Evolutionary conservation across 2,113 vertebrate genomes (phyloP).

Genomic region (Jacana jacana): DNA sequence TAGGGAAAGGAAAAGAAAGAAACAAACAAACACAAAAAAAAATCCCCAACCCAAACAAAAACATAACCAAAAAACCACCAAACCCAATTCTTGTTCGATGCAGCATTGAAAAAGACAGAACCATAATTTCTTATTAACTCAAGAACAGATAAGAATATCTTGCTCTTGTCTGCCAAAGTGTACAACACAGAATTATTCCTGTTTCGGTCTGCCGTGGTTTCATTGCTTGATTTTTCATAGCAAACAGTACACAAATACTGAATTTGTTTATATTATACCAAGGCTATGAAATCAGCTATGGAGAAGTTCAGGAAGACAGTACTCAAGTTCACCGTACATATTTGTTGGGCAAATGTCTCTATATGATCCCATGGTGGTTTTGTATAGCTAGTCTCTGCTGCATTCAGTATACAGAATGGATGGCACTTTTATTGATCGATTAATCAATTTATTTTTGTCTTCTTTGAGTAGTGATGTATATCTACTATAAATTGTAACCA

Average conservation of each 20-base stretch:
- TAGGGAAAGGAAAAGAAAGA: not conserved
- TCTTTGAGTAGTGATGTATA: not conserved
- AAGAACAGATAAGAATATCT: not conserved
- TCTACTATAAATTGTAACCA: not conserved
- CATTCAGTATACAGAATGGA: not conserved
- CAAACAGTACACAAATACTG: not conserved
- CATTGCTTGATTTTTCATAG: not conserved
- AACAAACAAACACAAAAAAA: too few relatives aligned
- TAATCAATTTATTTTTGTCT: not conserved
- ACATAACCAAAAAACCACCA: too few relatives aligned
- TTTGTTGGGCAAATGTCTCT: not conserved
- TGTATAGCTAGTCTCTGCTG: not conserved
- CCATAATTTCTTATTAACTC: not conserved
- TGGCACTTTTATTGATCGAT: not conserved
- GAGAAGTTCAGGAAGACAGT: not conserved
- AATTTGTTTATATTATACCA: not conserved
- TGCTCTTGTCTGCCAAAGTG: not conserved
- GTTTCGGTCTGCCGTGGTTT: not conserved
- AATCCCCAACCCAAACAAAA: too few relatives aligned
- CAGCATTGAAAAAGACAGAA: not conserved
- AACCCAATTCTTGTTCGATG: not conserved
- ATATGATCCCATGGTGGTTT: not conserved
- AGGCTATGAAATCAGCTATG: not conserved
- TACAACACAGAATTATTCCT: not conserved
- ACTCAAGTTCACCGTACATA: not conserved